A percentile compares a stretch with the other conserved stretches of the same genome.
These are phyloP conservation scores for Tauraco hartlaubi DNA, from an alignment of 2,797 vertebrate genomes.

Conservation along the genomic window DNA sequence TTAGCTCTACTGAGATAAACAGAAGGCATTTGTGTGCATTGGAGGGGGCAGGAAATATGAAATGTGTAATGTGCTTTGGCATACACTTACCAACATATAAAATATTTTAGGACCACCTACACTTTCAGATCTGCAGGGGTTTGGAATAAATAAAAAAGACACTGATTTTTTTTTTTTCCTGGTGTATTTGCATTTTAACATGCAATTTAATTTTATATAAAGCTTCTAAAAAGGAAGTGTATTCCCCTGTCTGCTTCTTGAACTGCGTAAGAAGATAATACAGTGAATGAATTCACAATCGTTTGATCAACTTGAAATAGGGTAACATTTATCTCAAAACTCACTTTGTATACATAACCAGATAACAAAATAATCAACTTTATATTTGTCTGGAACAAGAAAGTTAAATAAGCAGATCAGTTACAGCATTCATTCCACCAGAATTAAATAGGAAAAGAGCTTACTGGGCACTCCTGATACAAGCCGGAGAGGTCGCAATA, in stretches of 20 bases:
- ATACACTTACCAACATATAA: not conserved
- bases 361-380: not conserved
- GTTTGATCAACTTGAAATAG: not conserved
- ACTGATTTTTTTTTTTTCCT: not conserved
- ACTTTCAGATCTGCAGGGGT: not conserved
- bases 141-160: not conserved
- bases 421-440: not conserved
- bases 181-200: not conserved
- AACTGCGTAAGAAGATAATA: not conserved
- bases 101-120: slow-evolving; percentile 27
- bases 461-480: slow-evolving; percentile 99
- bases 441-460: slow-evolving; percentile 68
- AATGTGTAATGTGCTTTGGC: not conserved
- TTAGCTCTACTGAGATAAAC: slow-evolving; percentile 9
- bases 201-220: not conserved
- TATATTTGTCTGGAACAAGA: not conserved
- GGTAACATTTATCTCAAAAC: not conserved
- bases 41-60: not conserved
- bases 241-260: not conserved
- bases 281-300: not conserved
- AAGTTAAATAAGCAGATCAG: not conserved
- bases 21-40: slow-evolving; percentile 16
- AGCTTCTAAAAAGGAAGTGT: slow-evolving; percentile 16
- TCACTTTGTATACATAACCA: not conserved
- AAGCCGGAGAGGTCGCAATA: slow-evolving; percentile 96